Evolutionary conservation across 2,113 vertebrate species (phyloP).

Genomic region (Burhinus oedicnemus): DNA sequence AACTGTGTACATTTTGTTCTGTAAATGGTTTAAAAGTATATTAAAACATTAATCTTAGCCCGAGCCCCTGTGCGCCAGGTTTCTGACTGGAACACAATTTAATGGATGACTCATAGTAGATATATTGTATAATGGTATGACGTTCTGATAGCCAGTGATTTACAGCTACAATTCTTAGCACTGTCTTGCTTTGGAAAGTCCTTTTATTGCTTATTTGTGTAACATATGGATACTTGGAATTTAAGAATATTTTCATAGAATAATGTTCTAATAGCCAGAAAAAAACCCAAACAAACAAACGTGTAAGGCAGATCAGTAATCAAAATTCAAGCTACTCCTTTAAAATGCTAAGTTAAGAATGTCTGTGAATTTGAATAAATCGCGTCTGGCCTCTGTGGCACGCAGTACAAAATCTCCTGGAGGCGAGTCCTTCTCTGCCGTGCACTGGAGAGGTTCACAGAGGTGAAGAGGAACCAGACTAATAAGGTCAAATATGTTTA

Average conservation of each 20-base stretch:
- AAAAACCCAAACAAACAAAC: neutral
- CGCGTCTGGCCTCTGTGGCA: neutral
- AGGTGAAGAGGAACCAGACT: neutral
- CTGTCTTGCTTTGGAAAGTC: conserved; percentile 7
- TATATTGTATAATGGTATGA: neutral
- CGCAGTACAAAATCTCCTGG: neutral
- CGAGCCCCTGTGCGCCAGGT: neutral
- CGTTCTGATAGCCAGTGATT: conserved; percentile 17
- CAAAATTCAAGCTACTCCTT: neutral
- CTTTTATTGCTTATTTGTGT: conserved; percentile 40
- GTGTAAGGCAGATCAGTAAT: neutral
- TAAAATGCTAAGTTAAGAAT: neutral
- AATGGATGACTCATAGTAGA: conserved; percentile 22
- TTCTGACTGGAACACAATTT: conserved; percentile 42
- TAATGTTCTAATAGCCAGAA: neutral
- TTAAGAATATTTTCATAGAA: neutral
- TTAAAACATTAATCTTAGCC: conserved; percentile 33
- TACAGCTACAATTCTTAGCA: conserved; percentile 12
- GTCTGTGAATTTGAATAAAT: neutral
- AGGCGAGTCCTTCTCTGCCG: neutral
- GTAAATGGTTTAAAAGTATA: conserved; percentile 6
- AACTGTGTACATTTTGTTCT: neutral
- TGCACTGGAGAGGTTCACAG: neutral
- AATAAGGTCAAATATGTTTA: neutral
- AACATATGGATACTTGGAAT: conserved; percentile 1